Evolutionary conservation across 1,140 invertebrate species (phyloP), one percentile per base, ranked within the genome.

Genomic region (Andrena cerasifolii): DNA sequence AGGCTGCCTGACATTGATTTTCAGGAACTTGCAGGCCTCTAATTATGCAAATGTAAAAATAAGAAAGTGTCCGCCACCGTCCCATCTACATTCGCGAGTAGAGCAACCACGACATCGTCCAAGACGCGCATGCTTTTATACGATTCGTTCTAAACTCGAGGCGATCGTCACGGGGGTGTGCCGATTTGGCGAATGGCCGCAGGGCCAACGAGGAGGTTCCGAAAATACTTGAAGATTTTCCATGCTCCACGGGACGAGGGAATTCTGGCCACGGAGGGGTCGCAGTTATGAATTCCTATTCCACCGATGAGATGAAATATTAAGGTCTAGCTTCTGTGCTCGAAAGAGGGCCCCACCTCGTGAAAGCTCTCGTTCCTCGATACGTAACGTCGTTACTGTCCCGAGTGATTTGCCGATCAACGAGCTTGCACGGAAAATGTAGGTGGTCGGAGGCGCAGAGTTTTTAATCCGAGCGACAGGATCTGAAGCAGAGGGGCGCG

Each of bases 261-360:
- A 56, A 78, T 45, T 24, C 3, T 24, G 24, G 33, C 63, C 31
- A 40, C 81, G 33, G 66, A 56, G 40, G 67, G 56, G 31, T 40
- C 62, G 26, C 49, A 21, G 65, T 84, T 89, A 88, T 88, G 88
- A 88, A 90, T 91, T 89, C 85, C 88, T 89, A 88, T 88, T 88
- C 87, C 73, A 84, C 72, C 87, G 79, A 91, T 89, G 84, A 91
- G 79, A 82, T 91, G 87, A 91, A 91, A 90, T 91, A 91, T 92
- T 90, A 83, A 82, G 88, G 67, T 63, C 28, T 47, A 40, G 49
- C 40, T 63, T 56, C 43, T 3, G 63, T 71, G 66, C 54, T 54
- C 40, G 45, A 45, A 43, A 43, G 31, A 40, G 71, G 49, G 62
- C 28, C 75, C 72, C 85, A 90, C 90, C 91, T 31, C 24, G 26